Percentiles rank a stretch among this genome's conserved stretches.
phyloP scores from a whole-genome alignment of 2,888 invertebrate genomes.

The Ennomos fuscantarius region DNA sequence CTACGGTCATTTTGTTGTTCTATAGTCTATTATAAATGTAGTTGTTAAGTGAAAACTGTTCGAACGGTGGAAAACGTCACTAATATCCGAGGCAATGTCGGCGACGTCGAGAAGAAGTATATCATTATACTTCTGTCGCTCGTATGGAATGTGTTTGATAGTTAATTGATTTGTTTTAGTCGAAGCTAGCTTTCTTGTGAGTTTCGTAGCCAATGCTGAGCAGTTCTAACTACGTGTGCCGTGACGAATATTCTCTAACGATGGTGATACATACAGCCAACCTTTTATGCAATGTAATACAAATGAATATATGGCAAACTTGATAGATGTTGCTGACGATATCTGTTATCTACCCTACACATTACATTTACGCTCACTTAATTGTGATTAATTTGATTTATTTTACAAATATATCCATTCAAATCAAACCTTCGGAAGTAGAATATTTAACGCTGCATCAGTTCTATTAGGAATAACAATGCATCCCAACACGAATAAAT shows the following conservation, averaged over 20 bases:
- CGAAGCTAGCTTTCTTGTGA: constrained; percentile 74
- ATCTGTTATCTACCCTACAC: too few species aligned
- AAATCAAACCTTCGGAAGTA: too few species aligned
- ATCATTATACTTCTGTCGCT: constrained; percentile 35
- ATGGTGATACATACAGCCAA: constrained; percentile 15
- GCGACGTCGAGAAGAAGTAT: constrained; percentile 35
- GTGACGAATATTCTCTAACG: constrained; percentile 35
- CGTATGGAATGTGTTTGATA: constrained; percentile 58
- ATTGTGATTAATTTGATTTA: too few species aligned
- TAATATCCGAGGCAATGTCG: constrained; percentile 56
- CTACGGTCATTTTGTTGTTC: constrained; percentile 42
- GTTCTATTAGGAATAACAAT: too few species aligned
- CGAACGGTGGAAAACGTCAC: constrained; percentile 75
- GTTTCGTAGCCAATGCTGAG: constrained; percentile 63
- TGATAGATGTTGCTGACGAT: background rate
- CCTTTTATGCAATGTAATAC: constrained; percentile 8
- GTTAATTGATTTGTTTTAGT: constrained; percentile 80
- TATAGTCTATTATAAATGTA: constrained; percentile 58
- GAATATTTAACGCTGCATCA: too few species aligned
- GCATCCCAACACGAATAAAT: too few species aligned
- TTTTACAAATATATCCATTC: too few species aligned
- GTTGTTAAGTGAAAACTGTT: constrained; percentile 59
- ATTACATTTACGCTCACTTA: too few species aligned
- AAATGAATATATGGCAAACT: constrained; percentile 15
- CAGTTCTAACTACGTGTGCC: constrained; percentile 63